Conservation (phyloP, 2,797 vertebrate species). For the Petrocephalus schoutedeni region DNA sequence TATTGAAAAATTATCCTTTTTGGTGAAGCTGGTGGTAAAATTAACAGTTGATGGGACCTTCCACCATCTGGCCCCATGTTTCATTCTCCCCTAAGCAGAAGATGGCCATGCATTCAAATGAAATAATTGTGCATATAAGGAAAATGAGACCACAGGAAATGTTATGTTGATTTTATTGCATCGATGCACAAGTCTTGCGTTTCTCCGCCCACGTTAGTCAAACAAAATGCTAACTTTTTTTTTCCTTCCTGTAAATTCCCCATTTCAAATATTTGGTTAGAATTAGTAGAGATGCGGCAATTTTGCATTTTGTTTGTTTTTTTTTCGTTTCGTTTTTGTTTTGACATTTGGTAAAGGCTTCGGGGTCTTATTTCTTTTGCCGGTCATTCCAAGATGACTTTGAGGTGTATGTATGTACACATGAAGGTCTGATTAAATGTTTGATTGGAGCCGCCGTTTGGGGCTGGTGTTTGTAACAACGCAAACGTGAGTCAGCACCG, state of each 20-base stretch:
- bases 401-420: background rate
- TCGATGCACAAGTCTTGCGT: slow-evolving; percentile 51
- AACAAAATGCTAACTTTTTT: slow-evolving; percentile 31
- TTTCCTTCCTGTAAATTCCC: slow-evolving; percentile 37
- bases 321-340: background rate
- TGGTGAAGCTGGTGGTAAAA: background rate
- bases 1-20: background rate
- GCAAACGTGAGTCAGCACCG: background rate
- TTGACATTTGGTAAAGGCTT: background rate
- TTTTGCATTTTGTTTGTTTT: background rate
- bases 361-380: background rate
- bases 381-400: background rate
- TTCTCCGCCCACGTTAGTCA: slow-evolving; percentile 63
- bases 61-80: background rate
- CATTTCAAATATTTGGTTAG: slow-evolving; percentile 30
- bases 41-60: background rate
- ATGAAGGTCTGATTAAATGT: background rate
- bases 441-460: background rate
- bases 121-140: slow-evolving; percentile 23
- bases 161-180: slow-evolving; percentile 65
- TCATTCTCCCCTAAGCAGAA: background rate
- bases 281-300: slow-evolving; percentile 27
- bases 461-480: background rate
- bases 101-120: background rate
- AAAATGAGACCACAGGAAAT: slow-evolving; percentile 72